Percentiles rank a stretch among this genome's conserved stretches.
phyloP scores from a whole-genome alignment of 1,140 invertebrate species.

The Pseudomyrmex flavicornis region DNA sequence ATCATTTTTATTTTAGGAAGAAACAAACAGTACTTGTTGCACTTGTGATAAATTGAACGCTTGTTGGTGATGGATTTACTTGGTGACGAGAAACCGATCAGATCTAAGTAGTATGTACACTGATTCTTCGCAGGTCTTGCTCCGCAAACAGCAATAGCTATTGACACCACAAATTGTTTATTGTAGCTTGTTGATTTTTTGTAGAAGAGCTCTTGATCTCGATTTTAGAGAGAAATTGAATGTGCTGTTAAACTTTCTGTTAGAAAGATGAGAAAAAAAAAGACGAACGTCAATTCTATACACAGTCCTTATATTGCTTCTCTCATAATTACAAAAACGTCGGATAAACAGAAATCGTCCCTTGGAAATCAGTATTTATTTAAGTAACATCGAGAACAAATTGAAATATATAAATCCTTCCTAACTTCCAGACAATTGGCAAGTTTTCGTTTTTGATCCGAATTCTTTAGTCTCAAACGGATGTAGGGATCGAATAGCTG shows the following conservation, averaged over 20 bases:
- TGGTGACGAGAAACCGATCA: slow-evolving; percentile 38
- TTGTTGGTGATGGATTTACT: background rate
- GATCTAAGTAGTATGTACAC: slow-evolving; percentile 17
- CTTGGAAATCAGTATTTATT: background rate
- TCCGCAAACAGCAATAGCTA: slow-evolving; percentile 19
- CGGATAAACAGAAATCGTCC: too few relatives aligned
- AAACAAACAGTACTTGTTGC: slow-evolving; percentile 42
- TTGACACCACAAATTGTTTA: slow-evolving; percentile 14
- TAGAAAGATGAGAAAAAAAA: slow-evolving; percentile 1
- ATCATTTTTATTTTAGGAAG: background rate
- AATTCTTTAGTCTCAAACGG: slow-evolving; percentile 8
- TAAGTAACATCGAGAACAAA: background rate
- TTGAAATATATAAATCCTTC: slow-evolving; percentile 9
- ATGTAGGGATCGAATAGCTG: slow-evolving; percentile 1
- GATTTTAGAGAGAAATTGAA: background rate
- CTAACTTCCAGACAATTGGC: background rate
- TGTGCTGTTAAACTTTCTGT: background rate
- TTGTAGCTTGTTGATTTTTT: background rate
- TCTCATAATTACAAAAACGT: background rate
- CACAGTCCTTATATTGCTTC: too few relatives aligned
- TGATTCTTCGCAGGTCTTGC: background rate
- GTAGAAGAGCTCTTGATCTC: background rate
- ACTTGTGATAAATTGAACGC: slow-evolving; percentile 42
- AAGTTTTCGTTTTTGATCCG: slow-evolving; percentile 3
- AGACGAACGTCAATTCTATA: too few relatives aligned